Evolutionary conservation across 1,140 invertebrate genomes (phyloP), one percentile per base, ranked within the genome.

Genomic region (Leucophenga varia): DNA sequence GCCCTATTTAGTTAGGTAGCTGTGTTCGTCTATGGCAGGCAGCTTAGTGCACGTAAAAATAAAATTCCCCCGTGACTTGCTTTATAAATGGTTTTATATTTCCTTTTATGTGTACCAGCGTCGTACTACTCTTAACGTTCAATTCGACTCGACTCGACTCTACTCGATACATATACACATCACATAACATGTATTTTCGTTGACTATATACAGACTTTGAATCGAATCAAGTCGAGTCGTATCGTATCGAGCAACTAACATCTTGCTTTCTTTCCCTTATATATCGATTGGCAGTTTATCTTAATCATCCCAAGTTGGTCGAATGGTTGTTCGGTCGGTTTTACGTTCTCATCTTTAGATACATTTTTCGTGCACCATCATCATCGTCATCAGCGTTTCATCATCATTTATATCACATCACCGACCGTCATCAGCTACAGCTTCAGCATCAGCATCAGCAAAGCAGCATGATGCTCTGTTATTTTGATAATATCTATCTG

Each of bases 51-150:
- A n/a, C n/a, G n/a, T n/a, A n/a, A n/a, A n/a, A n/a, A n/a, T 67
- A 59, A 67, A 65, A 67, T 67, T 59, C 63, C 63, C 63, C 63
- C 63, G 59, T 67, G 63, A 67, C 63, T 67, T 65, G 64, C 64
- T 63, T 67, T 68, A 68, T 68, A 67, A 67, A 67, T 67, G 63
- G 63, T 67, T 67, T 67, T 67, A 67, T 68, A 67, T 67, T 67
- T 67, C 63, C 63, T 67, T 67, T 67, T 68, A 67, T 68, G 63
- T 67, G 54, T 12, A 12, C 25, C 39, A 46, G 45, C 25, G 25
- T 7, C n/a, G 40, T 49, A 41, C 25, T 28, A 28, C 25, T 39
- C n/a, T n/a, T n/a, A n/a, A n/a, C n/a, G n/a, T n/a, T n/a, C n/a
- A n/a, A 42, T 49, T 45, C 48, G 49, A 40, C 17, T 41, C 28